Evolutionary conservation across 2,113 vertebrate species (phyloP).

Genomic region (Naja naja): DNA sequence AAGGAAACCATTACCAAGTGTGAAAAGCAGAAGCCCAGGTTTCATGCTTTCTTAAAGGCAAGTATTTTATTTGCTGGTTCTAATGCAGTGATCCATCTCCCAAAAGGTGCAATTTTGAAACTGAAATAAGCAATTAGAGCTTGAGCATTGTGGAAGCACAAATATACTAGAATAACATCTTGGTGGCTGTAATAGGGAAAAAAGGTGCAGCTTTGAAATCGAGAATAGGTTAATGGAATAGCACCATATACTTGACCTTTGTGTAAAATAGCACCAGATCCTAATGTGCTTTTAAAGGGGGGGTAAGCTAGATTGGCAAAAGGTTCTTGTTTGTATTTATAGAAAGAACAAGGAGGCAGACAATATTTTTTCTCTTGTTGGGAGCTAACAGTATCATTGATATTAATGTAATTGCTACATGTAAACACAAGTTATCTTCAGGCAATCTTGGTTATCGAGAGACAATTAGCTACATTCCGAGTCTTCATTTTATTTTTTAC

Average conservation of each 20-base stretch:
- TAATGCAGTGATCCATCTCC: neutral
- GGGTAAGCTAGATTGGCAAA: neutral
- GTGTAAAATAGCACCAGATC: neutral
- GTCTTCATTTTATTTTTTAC: neutral
- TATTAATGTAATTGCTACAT: neutral
- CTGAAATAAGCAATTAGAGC: neutral
- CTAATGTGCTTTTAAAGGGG: neutral
- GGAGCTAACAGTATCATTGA: neutral
- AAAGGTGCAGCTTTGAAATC: neutral
- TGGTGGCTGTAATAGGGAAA: no score
- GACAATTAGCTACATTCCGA: neutral
- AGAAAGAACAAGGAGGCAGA: neutral
- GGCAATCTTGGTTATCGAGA: neutral
- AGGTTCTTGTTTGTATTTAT: neutral
- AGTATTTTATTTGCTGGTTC: neutral
- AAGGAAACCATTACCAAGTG: slow-evolving; percentile 94
- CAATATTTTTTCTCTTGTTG: no score
- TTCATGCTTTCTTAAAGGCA: slow-evolving; percentile 98
- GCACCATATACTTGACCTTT: neutral
- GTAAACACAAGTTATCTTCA: neutral
- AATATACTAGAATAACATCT: neutral
- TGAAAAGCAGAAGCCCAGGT: slow-evolving; percentile 95
- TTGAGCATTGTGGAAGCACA: neutral
- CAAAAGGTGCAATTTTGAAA: neutral
- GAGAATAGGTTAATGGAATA: neutral